Evolutionary conservation across 2,888 invertebrate species (phyloP).

Genomic region (Meiosimyza platycephala): DNA sequence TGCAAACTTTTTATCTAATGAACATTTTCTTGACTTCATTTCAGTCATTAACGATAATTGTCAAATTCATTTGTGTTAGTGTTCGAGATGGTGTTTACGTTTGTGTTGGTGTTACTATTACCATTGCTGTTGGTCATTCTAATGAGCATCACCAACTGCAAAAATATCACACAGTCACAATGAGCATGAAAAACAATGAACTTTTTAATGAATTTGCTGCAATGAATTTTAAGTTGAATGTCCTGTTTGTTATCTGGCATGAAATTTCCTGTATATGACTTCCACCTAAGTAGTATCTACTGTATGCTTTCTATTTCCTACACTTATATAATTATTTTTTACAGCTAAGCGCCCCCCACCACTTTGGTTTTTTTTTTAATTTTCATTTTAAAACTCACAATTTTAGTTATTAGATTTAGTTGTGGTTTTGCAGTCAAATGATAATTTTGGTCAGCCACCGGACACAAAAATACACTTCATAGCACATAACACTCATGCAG

Average conservation of each 20-base stretch:
- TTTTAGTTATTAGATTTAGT: too few relatives aligned
- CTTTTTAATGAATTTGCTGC: slow-evolving; percentile 14
- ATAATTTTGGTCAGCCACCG: background rate
- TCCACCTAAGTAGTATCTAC: too few relatives aligned
- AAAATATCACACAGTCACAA: too few relatives aligned
- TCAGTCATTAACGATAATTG: slow-evolving; percentile 22
- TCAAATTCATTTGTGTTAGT: background rate
- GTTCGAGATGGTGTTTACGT: too few relatives aligned
- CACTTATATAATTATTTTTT: too few relatives aligned
- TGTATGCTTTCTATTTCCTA: too few relatives aligned
- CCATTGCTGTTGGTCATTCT: background rate
- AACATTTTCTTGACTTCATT: slow-evolving; percentile 11
- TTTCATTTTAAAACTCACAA: too few relatives aligned
- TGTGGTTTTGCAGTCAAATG: background rate
- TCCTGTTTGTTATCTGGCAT: background rate
- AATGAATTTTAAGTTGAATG: background rate
- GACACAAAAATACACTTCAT: background rate
- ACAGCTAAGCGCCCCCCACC: too few relatives aligned
- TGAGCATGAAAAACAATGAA: background rate
- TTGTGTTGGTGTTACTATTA: background rate
- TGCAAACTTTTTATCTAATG: slow-evolving; percentile 19
- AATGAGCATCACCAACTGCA: too few relatives aligned
- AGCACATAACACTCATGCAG: background rate
- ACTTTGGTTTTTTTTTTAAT: too few relatives aligned
- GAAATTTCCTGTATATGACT: background rate